Base-by-base conservation (phyloP, 2,888 invertebrate genomes). In the Dryadula phaetusa region DNA sequence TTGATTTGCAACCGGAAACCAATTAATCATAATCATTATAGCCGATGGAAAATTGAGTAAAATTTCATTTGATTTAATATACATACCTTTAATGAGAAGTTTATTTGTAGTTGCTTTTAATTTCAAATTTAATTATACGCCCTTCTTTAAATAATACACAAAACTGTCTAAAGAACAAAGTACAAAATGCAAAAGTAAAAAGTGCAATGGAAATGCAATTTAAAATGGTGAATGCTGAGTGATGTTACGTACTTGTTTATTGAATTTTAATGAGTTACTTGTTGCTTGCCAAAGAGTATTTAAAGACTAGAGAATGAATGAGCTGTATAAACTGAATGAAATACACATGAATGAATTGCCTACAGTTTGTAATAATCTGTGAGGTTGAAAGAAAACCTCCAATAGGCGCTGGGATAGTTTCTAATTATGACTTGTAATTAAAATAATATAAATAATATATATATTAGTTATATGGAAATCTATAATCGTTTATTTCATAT, bases 251-350 rank as follows among this genome's bases (percentile, higher is more conserved):
- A 56, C 37, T 56, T 56, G 40, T 16, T 22, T 40, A 56, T 40
- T 56, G 40, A 56, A 52, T 32, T 52, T 10, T 16, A 52, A 56
- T 56, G 56, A 16, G 10, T 40, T 25, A 56, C 16, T 40, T 25
- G 16, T 56, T 56, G 25, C 40, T 22, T 37, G 40, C n/a, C 40
- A 56, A 40, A 56, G 56, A 25, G 56, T 56, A 37, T 56, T 56
- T 56, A 56, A n/a, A 56, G 40, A 56, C 10, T 4, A 40, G 37
- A 20, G 56, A 56, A 56, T n/a, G 56, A 56, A 22, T 56, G 54
- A 34, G n/a, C n/a, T 32, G 34, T 37, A 49, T 34, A 46, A 37
- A 20, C n/a, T 32, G 34, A 46, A 49, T 34, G 54, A 37, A 46
- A 34, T 20, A 22, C 16, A 22, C 1, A 16, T 8, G n/a, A 54